A percentile compares a stretch with the other conserved stretches of the same genome.
Conservation (phyloP, 1,140 invertebrate genomes). For the Nebria ingens region DNA sequence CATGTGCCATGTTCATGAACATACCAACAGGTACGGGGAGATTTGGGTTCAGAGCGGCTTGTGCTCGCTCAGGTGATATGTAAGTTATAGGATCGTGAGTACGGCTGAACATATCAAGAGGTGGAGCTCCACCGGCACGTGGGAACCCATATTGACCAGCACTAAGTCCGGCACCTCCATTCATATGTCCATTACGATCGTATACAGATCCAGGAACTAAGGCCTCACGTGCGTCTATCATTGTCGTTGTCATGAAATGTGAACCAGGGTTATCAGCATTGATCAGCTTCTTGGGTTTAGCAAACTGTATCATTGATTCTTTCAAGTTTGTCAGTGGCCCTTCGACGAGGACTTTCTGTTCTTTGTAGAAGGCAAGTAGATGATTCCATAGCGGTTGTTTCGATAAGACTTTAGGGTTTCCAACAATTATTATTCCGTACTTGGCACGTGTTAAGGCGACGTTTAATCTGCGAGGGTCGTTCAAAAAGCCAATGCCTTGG, state of each 20-base stretch:
- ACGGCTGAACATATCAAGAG: conserved; percentile 49
- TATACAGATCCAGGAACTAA: conserved; percentile 79
- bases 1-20: conserved; percentile 88
- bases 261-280: conserved; percentile 91
- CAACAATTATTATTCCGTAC: conserved; percentile 97
- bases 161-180: conserved; percentile 19
- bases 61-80: conserved; percentile 77
- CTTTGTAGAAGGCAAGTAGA: conserved; percentile 94
- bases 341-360: conserved; percentile 94
- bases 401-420: conserved; percentile 96
- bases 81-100: conserved; percentile 87
- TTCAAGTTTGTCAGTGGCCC: conserved; percentile 96
- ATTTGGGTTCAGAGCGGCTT: conserved; percentile 57
- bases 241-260: conserved; percentile 93
- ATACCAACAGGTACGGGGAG: conserved; percentile 87
- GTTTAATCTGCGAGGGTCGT: conserved; percentile 94
- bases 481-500: conserved; percentile 92
- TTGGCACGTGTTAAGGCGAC: conserved; percentile 96
- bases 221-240: conserved; percentile 84
- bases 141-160: conserved; percentile 24
- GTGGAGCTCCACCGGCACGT: conserved; percentile 37
- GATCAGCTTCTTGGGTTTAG: conserved; percentile 91
- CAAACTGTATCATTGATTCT: conserved; percentile 93
- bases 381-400: conserved; percentile 99
- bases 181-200: conserved; percentile 39